Conservation (phyloP, 2,113 vertebrate species). For the Oreocharis arfaki region DNA sequence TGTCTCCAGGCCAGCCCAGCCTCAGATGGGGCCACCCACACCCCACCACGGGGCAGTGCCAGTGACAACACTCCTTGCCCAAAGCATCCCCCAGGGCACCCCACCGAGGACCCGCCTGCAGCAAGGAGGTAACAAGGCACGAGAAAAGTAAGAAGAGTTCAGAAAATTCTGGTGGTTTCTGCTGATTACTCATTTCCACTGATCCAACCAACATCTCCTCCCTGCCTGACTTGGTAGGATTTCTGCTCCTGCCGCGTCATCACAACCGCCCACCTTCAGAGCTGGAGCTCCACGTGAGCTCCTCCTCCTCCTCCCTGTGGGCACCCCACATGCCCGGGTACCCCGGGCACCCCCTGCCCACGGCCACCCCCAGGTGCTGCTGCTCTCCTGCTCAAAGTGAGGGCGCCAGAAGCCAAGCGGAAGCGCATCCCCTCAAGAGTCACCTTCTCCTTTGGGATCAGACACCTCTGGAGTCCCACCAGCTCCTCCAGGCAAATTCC, state of each 20-base stretch:
- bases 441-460: not conserved
- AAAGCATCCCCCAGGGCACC: not conserved
- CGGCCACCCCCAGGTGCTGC: not conserved
- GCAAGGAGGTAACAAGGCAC: not conserved
- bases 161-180: not conserved
- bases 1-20: not conserved
- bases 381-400: not conserved
- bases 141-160: not conserved
- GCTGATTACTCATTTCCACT: not conserved
- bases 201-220: not conserved
- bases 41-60: not conserved
- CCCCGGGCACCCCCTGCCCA: not conserved
- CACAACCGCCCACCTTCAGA: not conserved
- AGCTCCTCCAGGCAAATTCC: not conserved
- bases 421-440: rapidly evolving
- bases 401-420: rapidly evolving
- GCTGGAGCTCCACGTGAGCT: not conserved
- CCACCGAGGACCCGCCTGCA: not conserved
- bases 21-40: not conserved
- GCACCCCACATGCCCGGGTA: rapidly evolving
- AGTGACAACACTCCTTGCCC: not conserved
- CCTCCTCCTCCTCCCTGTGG: not conserved
- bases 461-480: not conserved
- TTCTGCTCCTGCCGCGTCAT: not conserved
- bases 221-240: not conserved